These are phyloP conservation scores for Carcharodon carcharias DNA, from an alignment of 2,797 vertebrate species.

Conservation along the genomic window DNA sequence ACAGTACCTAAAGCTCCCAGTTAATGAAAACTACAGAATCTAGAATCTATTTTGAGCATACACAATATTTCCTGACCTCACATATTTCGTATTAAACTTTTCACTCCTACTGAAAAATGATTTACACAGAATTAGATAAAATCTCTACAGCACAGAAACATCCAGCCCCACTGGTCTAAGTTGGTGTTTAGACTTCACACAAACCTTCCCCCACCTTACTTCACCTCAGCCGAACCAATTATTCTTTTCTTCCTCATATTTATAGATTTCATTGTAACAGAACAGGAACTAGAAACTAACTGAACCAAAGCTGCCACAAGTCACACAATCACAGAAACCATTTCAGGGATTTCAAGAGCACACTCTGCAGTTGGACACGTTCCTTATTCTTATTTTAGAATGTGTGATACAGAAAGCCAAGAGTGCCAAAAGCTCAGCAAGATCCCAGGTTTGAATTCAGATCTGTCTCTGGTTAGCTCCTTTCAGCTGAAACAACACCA, in stretches of 20 bases:
- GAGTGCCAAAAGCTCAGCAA: background rate
- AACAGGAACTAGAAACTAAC: background rate
- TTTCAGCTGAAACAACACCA: background rate
- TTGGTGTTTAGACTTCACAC: too few species aligned
- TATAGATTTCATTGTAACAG: too few species aligned
- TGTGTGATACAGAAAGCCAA: background rate
- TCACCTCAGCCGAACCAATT: background rate
- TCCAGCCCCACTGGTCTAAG: too few species aligned
- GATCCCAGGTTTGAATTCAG: background rate
- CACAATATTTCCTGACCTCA: too few species aligned
- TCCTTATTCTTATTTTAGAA: background rate
- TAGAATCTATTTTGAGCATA: too few species aligned
- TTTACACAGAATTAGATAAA: too few species aligned
- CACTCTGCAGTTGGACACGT: background rate
- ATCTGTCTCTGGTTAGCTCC: background rate
- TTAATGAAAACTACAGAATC: too few species aligned
- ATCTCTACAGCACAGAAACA: too few species aligned
- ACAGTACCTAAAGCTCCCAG: too few species aligned
- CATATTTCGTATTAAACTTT: too few species aligned
- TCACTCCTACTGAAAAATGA: too few species aligned
- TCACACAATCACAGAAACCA: background rate
- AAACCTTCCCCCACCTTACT: too few species aligned
- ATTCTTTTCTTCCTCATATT: background rate
- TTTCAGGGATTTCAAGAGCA: background rate
- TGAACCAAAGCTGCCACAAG: background rate